Evolutionary conservation across 2,888 invertebrate species (phyloP).

Genomic region (Cerastoderma edule): DNA sequence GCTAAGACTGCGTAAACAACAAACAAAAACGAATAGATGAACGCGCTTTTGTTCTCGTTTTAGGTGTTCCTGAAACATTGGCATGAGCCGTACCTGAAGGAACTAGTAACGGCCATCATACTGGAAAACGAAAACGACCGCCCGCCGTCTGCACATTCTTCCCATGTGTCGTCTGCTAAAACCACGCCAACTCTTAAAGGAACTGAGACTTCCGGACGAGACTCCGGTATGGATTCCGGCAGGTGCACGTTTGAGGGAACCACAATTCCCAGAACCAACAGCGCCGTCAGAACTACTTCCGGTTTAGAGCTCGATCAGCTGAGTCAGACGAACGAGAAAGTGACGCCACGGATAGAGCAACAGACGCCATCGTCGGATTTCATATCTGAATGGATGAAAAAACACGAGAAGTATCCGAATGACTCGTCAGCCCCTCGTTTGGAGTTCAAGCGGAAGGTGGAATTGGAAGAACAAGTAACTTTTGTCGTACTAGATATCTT

Average conservation of each 20-base stretch:
- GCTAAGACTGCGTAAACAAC: no score
- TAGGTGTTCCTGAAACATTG: conserved; percentile 59
- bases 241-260: not conserved
- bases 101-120: conserved; percentile 38
- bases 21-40: no score
- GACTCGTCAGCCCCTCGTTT: conserved; percentile 31
- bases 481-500: no score
- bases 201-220: not conserved
- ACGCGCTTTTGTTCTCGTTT: no score
- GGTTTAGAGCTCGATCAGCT: no score
- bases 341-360: not conserved
- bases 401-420: not conserved
- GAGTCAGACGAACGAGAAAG: conserved; percentile 12
- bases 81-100: conserved; percentile 59
- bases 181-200: not conserved
- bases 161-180: not conserved
- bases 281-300: not conserved
- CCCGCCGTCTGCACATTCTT: not conserved
- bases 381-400: conserved; percentile 29
- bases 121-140: not conserved
- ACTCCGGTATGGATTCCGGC: conserved; percentile 15
- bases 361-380: not conserved
- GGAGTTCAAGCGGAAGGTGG: conserved; percentile 24
- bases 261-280: not conserved
- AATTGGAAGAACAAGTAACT: conserved; percentile 30